Base-by-base conservation (phyloP, 2,888 invertebrate species). In the Lasioglossum leucozonium region DNA sequence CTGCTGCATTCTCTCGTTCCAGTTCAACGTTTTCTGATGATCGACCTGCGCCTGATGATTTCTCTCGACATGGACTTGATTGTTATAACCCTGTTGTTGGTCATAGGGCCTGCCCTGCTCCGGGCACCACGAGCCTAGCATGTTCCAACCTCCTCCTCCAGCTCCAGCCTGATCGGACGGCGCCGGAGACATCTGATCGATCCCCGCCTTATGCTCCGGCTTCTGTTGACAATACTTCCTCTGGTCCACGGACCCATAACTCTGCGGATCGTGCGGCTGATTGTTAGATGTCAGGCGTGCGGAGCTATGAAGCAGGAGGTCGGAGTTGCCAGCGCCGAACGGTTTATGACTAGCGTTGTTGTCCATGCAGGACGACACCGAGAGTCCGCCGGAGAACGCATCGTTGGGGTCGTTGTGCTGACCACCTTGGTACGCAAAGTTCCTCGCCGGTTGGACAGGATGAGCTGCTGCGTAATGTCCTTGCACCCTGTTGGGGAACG, bases 141-240 rank as follows among this genome's bases (percentile, higher is more conserved):
- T 77, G 67, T 91, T 93, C 93, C 93, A 93, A 76, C 37, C 65
- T 26, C 58, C 69, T n/a, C 40, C 69, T 37, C 62, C 62, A 4
- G 87, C 89, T 65, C 34, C 65, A 18, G 86, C 88, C n/a, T 93
- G 93, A 74, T 93, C 92, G 0, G 88, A 81, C 13, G 89, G 79
- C 8, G 81, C 83, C 6, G 91, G 87, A 6, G 91, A 78, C 75
- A 89, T 89, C 37, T 92, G 91, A 79, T 88, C 89, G 11, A 85
- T 81, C 4, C 80, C 75, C 22, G 87, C 80, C 42, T 90, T 93
- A 6, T 86, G 80, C 73, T 93, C 93, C 11, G 86, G 55, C 73
- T 90, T 88, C 26, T 90, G 90, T 42, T 76, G 58, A 22, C 89
- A 84, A 79, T 87, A 85, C 30, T 90, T 92, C 74, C 90, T 88